These are phyloP conservation scores for Drosophila birchii DNA, from an alignment of 2,888 invertebrate genomes.

Conservation along the genomic window DNA sequence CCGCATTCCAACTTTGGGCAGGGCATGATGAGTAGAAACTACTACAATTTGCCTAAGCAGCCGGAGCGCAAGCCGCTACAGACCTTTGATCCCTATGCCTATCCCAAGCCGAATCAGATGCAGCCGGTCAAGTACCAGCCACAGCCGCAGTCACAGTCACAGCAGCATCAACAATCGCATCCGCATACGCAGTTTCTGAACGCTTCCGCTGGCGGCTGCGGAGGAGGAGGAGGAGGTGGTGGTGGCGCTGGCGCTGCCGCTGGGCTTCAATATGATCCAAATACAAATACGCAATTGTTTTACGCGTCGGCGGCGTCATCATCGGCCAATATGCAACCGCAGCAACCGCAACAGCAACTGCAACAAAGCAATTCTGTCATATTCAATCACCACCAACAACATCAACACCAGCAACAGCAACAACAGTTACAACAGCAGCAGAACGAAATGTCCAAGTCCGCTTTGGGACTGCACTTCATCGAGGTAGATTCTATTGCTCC, in stretches of 20 bases:
- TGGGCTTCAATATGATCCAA: constrained; percentile 72
- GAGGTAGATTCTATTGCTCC: constrained; percentile 82
- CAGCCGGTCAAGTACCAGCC: constrained; percentile 66
- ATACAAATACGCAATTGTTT: constrained; percentile 77
- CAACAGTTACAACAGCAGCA: constrained; percentile 72
- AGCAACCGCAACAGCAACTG: constrained; percentile 61
- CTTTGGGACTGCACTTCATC: constrained; percentile 81
- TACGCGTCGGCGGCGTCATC: constrained; percentile 58
- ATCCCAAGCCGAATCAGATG: constrained; percentile 78
- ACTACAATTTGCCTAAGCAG: constrained; percentile 67
- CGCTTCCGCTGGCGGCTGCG: constrained; percentile 52
- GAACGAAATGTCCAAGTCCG: constrained; percentile 84
- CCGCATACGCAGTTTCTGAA: constrained; percentile 78
- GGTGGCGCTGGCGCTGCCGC: constrained; percentile 37
- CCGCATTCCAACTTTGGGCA: constrained; percentile 56
- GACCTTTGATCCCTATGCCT: constrained; percentile 83
- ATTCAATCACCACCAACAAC: constrained; percentile 76
- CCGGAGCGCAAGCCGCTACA: constrained; percentile 81
- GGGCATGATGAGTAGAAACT: constrained; percentile 76
- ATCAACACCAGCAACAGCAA: constrained; percentile 51
- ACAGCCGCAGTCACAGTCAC: constrained; percentile 44
- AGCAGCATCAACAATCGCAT: constrained; percentile 57
- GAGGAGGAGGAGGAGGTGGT: constrained; percentile 13
- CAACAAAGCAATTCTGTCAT: constrained; percentile 82
- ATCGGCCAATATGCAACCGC: constrained; percentile 63